Conservation (phyloP, 1,140 invertebrate species). For the Drosophila lowei region DNA sequence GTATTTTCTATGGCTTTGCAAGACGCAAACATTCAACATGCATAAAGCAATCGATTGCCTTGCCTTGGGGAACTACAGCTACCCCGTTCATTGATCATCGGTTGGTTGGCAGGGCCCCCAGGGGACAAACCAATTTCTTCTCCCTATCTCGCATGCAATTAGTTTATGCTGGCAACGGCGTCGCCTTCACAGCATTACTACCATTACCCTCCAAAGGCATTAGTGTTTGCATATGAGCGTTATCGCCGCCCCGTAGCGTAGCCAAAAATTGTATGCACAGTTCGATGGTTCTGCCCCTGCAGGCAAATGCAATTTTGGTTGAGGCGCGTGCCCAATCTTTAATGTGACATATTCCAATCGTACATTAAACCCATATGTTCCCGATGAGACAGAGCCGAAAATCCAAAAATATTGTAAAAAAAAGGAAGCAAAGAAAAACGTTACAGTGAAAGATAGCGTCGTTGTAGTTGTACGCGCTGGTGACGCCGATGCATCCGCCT, state of each 20-base stretch:
- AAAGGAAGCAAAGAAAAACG: constrained; percentile 20
- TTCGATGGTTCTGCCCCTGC: constrained; percentile 31
- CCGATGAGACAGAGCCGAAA: constrained; percentile 10
- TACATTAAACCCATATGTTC: constrained; percentile 44
- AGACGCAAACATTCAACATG: constrained; percentile 37
- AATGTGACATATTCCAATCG: constrained; percentile 68
- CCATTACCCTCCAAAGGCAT: constrained; percentile 8
- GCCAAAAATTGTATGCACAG: constrained; percentile 33
- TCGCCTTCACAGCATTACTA: constrained; percentile 6
- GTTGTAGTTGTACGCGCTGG: constrained; percentile 31
- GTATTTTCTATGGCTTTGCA: constrained; percentile 24
- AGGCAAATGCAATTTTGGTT: constrained; percentile 61
- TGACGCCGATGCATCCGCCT: constrained; percentile 45
- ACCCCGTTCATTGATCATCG: constrained; percentile 26
- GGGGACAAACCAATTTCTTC: constrained; percentile 6
- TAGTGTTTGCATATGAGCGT: constrained; percentile 7
- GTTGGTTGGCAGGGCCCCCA: constrained; percentile 9
- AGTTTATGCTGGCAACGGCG: constrained; percentile 42
- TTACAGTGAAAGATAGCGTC: constrained; percentile 34
- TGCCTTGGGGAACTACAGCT: background rate
- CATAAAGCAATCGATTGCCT: constrained; percentile 38
- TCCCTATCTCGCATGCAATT: constrained; percentile 40
- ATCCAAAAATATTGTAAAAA: constrained; percentile 17
- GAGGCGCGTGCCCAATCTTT: constrained; percentile 62
- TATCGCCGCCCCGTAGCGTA: constrained; percentile 22